These are phyloP conservation scores for Rhagonycha fulva DNA, from an alignment of 2,888 invertebrate species.

Conservation along the genomic window DNA sequence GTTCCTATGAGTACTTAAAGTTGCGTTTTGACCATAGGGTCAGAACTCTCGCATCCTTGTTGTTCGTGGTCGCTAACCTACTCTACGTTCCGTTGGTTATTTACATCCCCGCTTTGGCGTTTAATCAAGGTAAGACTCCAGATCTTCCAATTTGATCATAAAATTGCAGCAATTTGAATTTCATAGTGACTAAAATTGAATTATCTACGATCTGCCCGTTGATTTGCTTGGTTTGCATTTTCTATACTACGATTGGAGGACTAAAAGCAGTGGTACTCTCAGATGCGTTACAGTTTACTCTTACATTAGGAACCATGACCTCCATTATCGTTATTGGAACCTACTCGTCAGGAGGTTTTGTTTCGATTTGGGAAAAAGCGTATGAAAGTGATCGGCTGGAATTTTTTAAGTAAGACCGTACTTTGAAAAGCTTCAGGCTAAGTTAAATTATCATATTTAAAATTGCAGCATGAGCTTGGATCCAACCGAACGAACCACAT, in stretches of 20 bases:
- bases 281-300: conserved; percentile 63
- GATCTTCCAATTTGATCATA: too few relatives aligned
- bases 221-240: conserved; percentile 72
- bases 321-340: conserved; percentile 64
- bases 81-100: conserved; percentile 65
- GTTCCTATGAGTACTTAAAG: conserved; percentile 68
- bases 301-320: conserved; percentile 60
- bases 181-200: conserved; percentile 50
- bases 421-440: not conserved
- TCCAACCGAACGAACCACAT: conserved; percentile 49
- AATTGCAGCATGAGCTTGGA: conserved; percentile 17
- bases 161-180: too few relatives aligned
- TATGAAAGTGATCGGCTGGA: conserved; percentile 61
- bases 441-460: not conserved
- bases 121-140: conserved; percentile 60
- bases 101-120: conserved; percentile 68
- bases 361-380: conserved; percentile 62
- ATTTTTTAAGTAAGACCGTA: conserved; percentile 62
- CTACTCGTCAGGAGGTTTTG: conserved; percentile 60
- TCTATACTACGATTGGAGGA: conserved; percentile 75
- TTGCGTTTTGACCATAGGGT: conserved; percentile 63
- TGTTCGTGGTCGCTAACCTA: conserved; percentile 61
- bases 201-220: conserved; percentile 69
- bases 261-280: conserved; percentile 70
- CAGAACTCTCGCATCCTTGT: conserved; percentile 60